Base-by-base conservation (phyloP, 1,140 invertebrate species). In the Papilio glaucus region DNA sequence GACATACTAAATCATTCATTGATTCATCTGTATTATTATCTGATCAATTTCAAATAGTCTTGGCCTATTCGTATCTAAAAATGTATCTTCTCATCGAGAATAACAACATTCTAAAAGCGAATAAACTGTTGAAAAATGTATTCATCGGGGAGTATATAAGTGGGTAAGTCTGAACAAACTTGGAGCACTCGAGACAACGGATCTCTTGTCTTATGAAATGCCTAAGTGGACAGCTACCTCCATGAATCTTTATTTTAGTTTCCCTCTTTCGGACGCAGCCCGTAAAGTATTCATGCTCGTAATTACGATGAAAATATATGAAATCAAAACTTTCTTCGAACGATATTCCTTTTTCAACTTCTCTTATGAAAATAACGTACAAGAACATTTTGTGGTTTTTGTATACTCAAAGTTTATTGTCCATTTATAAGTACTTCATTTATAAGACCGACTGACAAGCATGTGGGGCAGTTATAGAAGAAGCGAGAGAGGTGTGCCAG, bases 141-240 rank as follows among this genome's bases (percentile, higher is more conserved):
- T 69, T 69, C 67, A 38, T 62, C 41, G n/a, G 37, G 53, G 39
- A 38, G 74, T 73, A 65, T 21, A 45, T 45, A 69, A 69, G 67
- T 69, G 42, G 42, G 18, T 42, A 61, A 75, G 77, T 75, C 74
- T 78, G 82, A 80, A 84, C 77, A 86, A 86, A 82, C 82, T 81
- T 78, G 79, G 75, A 82, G 78, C 84, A 82, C 87, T 89, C 67
- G 85, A 89, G 84, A 89, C 85, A 77, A 80, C 78, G 78, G 75
- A 80, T 83, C 84, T 84, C 84, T 87, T 87, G 87, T 89, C 87
- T 89, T 89, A 89, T 89, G 85, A 89, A 85, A 86, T 81, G 74
- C 80, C 81, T 77, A 73, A 84, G 80, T 80, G 80, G 84, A 80
- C 81, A 77, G 73, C 73, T 72, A 71, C 65, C 68, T 78, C 74